Evolutionary conservation across 1,140 invertebrate species (phyloP).

Genomic region (Arion vulgaris): DNA sequence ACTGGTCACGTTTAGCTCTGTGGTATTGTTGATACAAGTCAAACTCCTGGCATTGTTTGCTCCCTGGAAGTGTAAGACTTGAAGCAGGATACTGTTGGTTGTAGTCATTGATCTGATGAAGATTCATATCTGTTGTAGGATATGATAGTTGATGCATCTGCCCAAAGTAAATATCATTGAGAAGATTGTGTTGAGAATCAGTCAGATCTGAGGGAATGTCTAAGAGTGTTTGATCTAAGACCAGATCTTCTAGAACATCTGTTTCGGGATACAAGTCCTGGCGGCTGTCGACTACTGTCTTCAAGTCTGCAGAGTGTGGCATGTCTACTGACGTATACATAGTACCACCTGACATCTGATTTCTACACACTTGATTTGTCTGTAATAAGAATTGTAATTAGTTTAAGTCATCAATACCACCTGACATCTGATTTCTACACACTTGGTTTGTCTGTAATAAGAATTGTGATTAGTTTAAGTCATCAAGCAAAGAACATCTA

Average conservation of each 20-base stretch:
- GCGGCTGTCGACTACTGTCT: background rate
- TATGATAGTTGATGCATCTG: no score
- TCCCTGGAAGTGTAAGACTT: background rate
- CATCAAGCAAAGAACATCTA: no score
- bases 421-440: background rate
- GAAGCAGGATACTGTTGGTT: background rate
- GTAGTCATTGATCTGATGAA: background rate
- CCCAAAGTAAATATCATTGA: no score
- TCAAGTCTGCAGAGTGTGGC: background rate
- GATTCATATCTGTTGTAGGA: no score
- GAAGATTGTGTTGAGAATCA: no score
- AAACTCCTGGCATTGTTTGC: background rate
- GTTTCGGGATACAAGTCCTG: background rate
- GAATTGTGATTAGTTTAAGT: no score
- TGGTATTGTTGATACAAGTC: background rate
- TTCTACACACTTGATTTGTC: background rate
- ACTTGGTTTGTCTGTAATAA: background rate
- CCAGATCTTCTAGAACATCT: no score
- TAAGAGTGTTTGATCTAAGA: no score
- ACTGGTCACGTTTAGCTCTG: no score
- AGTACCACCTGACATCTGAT: background rate
- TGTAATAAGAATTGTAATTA: background rate
- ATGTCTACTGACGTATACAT: background rate
- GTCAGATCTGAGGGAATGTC: no score
- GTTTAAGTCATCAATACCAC: no score